Conservation (phyloP, 2,888 invertebrate genomes). For the Diplolepis rosae region DNA sequence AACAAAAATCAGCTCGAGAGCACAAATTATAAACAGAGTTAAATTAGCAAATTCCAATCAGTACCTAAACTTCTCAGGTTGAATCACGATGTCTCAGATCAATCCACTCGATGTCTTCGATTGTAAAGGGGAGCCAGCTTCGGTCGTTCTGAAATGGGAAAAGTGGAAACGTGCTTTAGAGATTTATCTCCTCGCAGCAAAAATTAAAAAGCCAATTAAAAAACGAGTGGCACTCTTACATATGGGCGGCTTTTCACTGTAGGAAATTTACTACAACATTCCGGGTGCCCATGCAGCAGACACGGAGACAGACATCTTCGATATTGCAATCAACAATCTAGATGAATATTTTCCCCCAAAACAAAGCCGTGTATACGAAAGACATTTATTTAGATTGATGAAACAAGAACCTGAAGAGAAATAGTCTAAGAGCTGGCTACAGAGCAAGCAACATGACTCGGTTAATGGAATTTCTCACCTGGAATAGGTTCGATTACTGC, state of each 20-base stretch:
- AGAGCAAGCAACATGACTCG: no score
- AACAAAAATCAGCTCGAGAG: no score
- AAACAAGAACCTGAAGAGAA: conserved; percentile 59
- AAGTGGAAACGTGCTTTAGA: conserved; percentile 53
- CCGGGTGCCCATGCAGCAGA: conserved; percentile 49
- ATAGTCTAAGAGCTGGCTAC: no score
- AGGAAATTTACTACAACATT: conserved; percentile 54
- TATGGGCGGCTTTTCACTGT: conserved; percentile 54
- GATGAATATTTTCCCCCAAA: conserved; percentile 51
- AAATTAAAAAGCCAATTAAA: conserved; percentile 33
- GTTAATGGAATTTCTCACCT: no score
- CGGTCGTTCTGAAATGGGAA: conserved; percentile 55
- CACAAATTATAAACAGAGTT: no score
- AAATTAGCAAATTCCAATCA: no score
- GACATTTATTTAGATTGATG: conserved; percentile 57
- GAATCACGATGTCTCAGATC: neutral
- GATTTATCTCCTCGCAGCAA: neutral
- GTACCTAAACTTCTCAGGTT: neutral
- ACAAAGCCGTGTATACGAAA: conserved; percentile 51
- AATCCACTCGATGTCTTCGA: neutral
- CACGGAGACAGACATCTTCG: conserved; percentile 35
- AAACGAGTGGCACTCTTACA: conserved; percentile 57
- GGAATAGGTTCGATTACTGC: no score
- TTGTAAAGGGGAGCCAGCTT: conserved; percentile 11
- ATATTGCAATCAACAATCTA: conserved; percentile 47